Percentiles rank a stretch among this genome's conserved stretches.
Conservation (phyloP, 1,140 invertebrate genomes). For the Panagrolaimus sp. region DNA sequence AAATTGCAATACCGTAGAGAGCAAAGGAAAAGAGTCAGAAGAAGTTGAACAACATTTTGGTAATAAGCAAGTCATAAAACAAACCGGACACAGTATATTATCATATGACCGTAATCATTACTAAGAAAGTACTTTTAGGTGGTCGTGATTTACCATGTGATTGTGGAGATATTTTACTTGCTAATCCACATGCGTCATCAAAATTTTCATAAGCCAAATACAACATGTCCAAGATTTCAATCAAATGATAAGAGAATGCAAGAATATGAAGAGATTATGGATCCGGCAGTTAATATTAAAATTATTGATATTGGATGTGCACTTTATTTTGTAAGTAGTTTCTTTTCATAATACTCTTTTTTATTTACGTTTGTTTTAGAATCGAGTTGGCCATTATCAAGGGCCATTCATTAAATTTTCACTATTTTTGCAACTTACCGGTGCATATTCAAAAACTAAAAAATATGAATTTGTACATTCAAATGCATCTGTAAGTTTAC, state of each 20-base stretch:
- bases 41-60: not conserved
- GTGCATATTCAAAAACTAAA: slow-evolving; percentile 42
- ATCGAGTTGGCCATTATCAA: too few relatives aligned
- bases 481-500: slow-evolving; percentile 37
- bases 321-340: too few relatives aligned
- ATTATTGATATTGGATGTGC: too few relatives aligned
- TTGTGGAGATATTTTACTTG: slow-evolving; percentile 26
- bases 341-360: too few relatives aligned
- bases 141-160: slow-evolving; percentile 18
- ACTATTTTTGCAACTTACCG: slow-evolving; percentile 17
- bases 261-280: too few relatives aligned
- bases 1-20: not conserved
- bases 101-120: not conserved
- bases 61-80: not conserved
- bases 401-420: slow-evolving; percentile 11
- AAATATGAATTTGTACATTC: slow-evolving; percentile 32
- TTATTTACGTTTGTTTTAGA: too few relatives aligned
- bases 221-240: too few relatives aligned
- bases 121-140: slow-evolving; percentile 11
- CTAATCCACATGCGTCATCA: slow-evolving; percentile 18
- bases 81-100: not conserved
- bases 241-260: too few relatives aligned
- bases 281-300: too few relatives aligned
- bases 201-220: not conserved
- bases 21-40: not conserved